Evolutionary conservation across 2,888 invertebrate species (phyloP).

Genomic region (Noctua fimbriata): DNA sequence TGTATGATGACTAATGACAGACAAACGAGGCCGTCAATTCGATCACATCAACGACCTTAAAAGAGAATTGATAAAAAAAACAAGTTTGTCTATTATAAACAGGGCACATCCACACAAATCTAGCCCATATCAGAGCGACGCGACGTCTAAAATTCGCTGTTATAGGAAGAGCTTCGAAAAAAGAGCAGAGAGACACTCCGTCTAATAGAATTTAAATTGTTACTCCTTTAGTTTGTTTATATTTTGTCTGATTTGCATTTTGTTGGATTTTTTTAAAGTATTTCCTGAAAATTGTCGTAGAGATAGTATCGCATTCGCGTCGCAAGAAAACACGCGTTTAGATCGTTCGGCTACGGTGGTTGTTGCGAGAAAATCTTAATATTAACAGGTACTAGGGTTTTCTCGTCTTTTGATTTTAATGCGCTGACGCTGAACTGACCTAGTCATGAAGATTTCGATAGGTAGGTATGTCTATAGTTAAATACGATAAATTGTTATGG

Average conservation of each 20-base stretch:
- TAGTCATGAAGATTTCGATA: background rate
- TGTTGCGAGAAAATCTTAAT: background rate
- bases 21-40: background rate
- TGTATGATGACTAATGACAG: background rate
- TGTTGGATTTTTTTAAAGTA: slow-evolving; percentile 10
- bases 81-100: background rate
- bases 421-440: background rate
- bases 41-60: background rate
- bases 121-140: slow-evolving; percentile 64
- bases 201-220: slow-evolving; percentile 79
- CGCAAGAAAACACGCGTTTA: background rate
- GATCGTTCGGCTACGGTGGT: too few relatives aligned
- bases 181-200: slow-evolving; percentile 64
- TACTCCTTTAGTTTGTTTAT: slow-evolving; percentile 61
- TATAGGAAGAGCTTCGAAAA: slow-evolving; percentile 74
- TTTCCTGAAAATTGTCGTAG: background rate
- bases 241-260: slow-evolving; percentile 58
- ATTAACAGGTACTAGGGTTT: too few relatives aligned
- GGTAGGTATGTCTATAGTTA: background rate
- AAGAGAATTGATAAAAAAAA: background rate
- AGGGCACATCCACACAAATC: slow-evolving; percentile 62
- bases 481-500: too few relatives aligned
- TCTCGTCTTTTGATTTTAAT: background rate
- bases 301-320: background rate
- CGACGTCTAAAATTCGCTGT: slow-evolving; percentile 79